Evolutionary conservation across 2,113 vertebrate genomes (phyloP), one percentile per base, ranked within the genome.

Genomic region (Gymnorhina tibicen): DNA sequence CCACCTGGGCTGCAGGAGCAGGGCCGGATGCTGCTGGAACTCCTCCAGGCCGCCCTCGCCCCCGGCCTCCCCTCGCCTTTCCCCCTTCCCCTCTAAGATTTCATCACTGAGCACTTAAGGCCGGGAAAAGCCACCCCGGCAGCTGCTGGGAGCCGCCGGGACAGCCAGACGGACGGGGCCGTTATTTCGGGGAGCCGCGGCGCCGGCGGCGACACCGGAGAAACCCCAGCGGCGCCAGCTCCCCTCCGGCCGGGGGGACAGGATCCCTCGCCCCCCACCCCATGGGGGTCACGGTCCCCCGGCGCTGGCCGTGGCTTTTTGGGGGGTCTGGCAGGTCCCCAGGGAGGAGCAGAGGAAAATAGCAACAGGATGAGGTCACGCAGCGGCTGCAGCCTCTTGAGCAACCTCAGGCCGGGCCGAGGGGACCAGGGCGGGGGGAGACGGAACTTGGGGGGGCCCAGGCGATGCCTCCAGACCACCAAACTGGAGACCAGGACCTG

Each of bases 301-400:
- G 16, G 55, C 1, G 5, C 49, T 8, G 20, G 18, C 1, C 6
- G 2, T 20, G 59, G 39, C 19, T 53, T 84, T 82, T 85, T 87
- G 90, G 91, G 87, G 64, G 59, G 46, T 89, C 58, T 92, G 93
- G 60, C 72, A 11, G 19, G 69, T 83, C 88, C 73, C 89, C 22
- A 13, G 73, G 81, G 92, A 93, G 39, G 35, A 23, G 30, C 7
- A 46, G 75, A 69, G 79, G 72, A 24, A 23, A 95, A 97, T 92
- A 78, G 83, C 93, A 47, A 63, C 50, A 27, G 76, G 72, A 87
- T 97, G 95, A 95, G 73, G 55, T 96, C 96, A 92, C n/a, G 1
- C 35, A 27, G 46, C 11, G 44, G 80, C 76, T 95, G 91, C 56
- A 22, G 91, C 67, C 67, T 91, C 93, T 94, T 91, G 91, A 92